A percentile compares a stretch with the other conserved stretches of the same genome.
Conservation (phyloP, 2,888 invertebrate genomes). For the Watsonalla cultraria region DNA sequence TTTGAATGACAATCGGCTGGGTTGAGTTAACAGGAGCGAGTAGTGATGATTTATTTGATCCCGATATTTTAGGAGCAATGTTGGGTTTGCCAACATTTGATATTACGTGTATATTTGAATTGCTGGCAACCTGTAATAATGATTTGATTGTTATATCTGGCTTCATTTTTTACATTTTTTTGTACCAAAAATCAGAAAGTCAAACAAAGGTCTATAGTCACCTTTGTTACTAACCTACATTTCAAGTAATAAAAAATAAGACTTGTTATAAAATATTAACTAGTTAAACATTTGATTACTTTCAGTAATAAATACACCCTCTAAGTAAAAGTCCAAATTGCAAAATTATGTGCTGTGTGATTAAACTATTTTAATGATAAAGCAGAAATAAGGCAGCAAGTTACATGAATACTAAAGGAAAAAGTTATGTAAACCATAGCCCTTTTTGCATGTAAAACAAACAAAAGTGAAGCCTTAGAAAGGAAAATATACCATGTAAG, state of each 20-base stretch:
- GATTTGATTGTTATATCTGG: neutral
- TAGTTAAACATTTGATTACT: neutral
- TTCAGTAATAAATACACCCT: neutral
- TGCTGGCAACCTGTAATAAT: slow-evolving; percentile 61
- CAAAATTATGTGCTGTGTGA: neutral
- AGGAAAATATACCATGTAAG: neutral
- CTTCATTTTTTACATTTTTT: too few relatives aligned
- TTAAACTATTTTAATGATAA: neutral
- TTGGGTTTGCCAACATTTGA: slow-evolving; percentile 66
- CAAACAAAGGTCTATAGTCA: too few relatives aligned
- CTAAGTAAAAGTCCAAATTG: neutral
- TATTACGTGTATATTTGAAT: slow-evolving; percentile 65
- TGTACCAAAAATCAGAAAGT: too few relatives aligned
- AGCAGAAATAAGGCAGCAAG: neutral
- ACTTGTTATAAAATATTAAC: neutral
- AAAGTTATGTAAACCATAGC: neutral
- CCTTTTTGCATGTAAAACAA: neutral
- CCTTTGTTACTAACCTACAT: too few relatives aligned
- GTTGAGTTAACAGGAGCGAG: slow-evolving; percentile 59
- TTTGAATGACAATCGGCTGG: slow-evolving; percentile 79
- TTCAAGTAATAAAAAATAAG: neutral
- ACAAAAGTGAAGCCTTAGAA: too few relatives aligned
- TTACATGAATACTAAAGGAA: neutral
- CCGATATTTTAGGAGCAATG: slow-evolving; percentile 59
- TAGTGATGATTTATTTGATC: slow-evolving; percentile 59